A percentile compares a stretch with the other conserved stretches of the same genome.
These are phyloP conservation scores for Adoxophyes honmai DNA, from an alignment of 1,140 invertebrate genomes.

Conservation along the genomic window DNA sequence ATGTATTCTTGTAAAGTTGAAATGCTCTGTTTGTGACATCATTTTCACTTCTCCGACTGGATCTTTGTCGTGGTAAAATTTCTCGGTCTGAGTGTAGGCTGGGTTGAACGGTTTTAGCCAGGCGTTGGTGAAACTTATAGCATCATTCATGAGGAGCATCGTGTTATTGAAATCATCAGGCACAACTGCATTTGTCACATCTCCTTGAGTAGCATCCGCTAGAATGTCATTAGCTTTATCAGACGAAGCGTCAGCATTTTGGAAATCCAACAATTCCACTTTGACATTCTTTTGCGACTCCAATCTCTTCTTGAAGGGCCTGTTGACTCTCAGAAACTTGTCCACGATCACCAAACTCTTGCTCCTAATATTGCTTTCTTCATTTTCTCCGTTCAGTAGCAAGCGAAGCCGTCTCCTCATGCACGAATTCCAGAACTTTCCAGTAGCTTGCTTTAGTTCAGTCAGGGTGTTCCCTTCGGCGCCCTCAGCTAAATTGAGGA, in stretches of 20 bases:
- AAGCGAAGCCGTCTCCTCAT: slow-evolving; percentile 39
- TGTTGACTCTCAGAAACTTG: slow-evolving; percentile 41
- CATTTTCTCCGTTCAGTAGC: slow-evolving; percentile 38
- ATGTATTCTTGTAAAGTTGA: slow-evolving; percentile 50
- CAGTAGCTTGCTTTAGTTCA: slow-evolving; percentile 62
- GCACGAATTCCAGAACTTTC: slow-evolving; percentile 47
- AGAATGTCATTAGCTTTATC: slow-evolving; percentile 36
- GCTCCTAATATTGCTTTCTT: slow-evolving; percentile 34
- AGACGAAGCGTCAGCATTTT: slow-evolving; percentile 30
- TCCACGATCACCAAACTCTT: slow-evolving; percentile 44
- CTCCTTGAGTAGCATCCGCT: slow-evolving; percentile 29
- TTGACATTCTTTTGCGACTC: slow-evolving; percentile 35
- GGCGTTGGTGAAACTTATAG: slow-evolving; percentile 84
- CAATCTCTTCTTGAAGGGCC: slow-evolving; percentile 32
- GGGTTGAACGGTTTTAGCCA: slow-evolving; percentile 83
- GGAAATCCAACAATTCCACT: slow-evolving; percentile 39
- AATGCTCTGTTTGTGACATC: slow-evolving; percentile 68
- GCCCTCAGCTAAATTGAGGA: slow-evolving; percentile 68
- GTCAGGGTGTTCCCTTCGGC: slow-evolving; percentile 51
- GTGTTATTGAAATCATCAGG: slow-evolving; percentile 73
- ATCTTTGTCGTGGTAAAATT: slow-evolving; percentile 57
- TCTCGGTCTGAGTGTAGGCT: slow-evolving; percentile 66
- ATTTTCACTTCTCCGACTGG: slow-evolving; percentile 62
- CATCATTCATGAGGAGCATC: slow-evolving; percentile 81
- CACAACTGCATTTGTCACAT: slow-evolving; percentile 32